Evolutionary conservation across 2,113 vertebrate genomes (phyloP), one percentile per base, ranked within the genome.

Genomic region (Spilogale gracilis): DNA sequence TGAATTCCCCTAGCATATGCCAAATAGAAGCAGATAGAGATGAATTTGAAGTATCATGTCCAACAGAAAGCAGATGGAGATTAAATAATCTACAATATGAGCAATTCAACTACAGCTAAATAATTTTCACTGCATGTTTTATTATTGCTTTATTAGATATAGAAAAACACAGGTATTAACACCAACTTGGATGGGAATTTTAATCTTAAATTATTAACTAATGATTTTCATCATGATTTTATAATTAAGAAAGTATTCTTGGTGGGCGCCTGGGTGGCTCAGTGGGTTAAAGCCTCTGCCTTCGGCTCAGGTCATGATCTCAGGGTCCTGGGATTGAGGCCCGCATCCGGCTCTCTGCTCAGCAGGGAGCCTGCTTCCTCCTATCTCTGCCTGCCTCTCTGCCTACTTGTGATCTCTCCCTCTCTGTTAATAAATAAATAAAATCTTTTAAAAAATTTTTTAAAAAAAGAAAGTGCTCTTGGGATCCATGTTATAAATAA

Each of bases 1-100:
- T 93, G 58, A 71, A 89, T 95, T 94, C 52, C 58, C 81, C 67
- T 63, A 12, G 5, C 45, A 54, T 85, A 32, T 93, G 56, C 80
- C 86, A 96, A 73, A 3, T 69, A 63, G 71, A 80, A 80, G 8
- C 58, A 94, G 38, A 86, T 14, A 78, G 69, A 83, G 76, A 61
- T 73, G 17, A 11, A 80, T 91, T 50, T 45, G 48, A 87, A 89
- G 32, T 76, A 6, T 82, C 23, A 69, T 63, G 20, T 88, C 6
- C 67, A 74, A 16, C 23, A 93, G 54, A 95, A 81, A 9, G 63
- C 63, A 89, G 20, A 4, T 17, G 67, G 7, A 91, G n/a, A 91
- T 85, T 80, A 84, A 92, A 45, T 69, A 63, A n/a, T 21, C 25
- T n/a, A 43, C 6, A 32, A 23, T 48, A 10, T 91, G 63, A 95